Conservation (phyloP, 37 sponge, comb jelly and placozoan species). For the Crambe crambe region DNA sequence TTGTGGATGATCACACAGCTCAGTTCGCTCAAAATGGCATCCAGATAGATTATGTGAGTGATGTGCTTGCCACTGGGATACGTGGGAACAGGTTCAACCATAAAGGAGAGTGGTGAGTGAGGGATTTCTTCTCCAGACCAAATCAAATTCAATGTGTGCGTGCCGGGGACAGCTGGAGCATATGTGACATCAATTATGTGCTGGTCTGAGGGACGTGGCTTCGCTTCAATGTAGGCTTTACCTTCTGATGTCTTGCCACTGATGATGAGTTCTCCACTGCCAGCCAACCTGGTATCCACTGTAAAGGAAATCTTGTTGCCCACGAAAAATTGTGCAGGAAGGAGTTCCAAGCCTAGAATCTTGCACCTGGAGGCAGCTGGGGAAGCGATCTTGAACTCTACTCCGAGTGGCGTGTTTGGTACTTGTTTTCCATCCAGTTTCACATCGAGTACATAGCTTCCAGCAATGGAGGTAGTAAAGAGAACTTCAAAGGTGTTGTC, state of each 20-base stretch:
- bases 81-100: constrained; percentile 7
- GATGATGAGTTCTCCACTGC: constrained; percentile 44
- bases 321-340: constrained; percentile 18
- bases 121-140: constrained; percentile 65
- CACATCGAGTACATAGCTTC: constrained; percentile 30
- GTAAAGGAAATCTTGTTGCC: constrained; percentile 25
- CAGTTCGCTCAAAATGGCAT: constrained; percentile 44
- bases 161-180: constrained; percentile 55
- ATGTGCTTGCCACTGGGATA: constrained; percentile 36
- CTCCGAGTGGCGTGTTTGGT: constrained; percentile 50
- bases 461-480: constrained; percentile 46
- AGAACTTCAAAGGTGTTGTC: constrained; percentile 34
- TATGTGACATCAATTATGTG: constrained; percentile 52
- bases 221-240: constrained; percentile 14
- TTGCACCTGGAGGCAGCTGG: constrained; percentile 43
- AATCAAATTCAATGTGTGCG: constrained; percentile 43
- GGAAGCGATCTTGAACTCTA: constrained; percentile 22
- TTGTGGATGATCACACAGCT: constrained; percentile 37
- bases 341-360: constrained; percentile 35
- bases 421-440: constrained; percentile 28
- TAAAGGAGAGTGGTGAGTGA: constrained; percentile 55
- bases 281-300: constrained; percentile 69
- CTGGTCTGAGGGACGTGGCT: background rate
- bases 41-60: constrained; percentile 16
- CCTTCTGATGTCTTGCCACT: constrained; percentile 11